These are phyloP conservation scores for Drosophila bifasciata DNA, from an alignment of 1,140 invertebrate species.

Conservation along the genomic window DNA sequence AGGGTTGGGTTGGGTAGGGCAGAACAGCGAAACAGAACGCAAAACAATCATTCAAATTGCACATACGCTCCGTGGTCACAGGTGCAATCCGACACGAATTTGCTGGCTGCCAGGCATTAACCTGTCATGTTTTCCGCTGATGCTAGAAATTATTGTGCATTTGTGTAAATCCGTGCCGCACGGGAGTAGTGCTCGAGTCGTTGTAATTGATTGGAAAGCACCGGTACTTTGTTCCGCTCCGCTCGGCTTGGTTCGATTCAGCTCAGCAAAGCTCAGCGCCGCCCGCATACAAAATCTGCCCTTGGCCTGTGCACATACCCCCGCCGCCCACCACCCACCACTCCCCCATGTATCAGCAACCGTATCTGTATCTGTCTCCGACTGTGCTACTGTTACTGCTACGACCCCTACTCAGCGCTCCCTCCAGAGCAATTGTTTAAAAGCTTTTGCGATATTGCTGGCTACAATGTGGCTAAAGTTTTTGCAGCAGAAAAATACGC, in stretches of 20 bases:
- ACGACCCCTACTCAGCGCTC: conserved; percentile 20
- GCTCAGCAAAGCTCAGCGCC: conserved; percentile 2
- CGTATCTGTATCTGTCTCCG: background rate
- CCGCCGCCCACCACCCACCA: too few relatives aligned
- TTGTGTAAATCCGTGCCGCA: conserved; percentile 74
- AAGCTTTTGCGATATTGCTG: conserved; percentile 70
- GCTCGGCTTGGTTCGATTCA: conserved; percentile 4
- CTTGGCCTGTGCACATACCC: conserved; percentile 25
- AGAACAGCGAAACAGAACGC: conserved; percentile 49
- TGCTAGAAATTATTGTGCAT: conserved; percentile 78
- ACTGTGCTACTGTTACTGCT: conserved; percentile 7
- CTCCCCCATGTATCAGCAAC: background rate
- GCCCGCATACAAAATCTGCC: conserved; percentile 2
- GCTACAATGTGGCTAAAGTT: conserved; percentile 68
- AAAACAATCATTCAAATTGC: conserved; percentile 82
- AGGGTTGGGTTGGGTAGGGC: conserved; percentile 1
- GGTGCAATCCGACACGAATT: conserved; percentile 33
- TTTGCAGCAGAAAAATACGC: conserved; percentile 72
- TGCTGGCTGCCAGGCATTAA: conserved; percentile 53
- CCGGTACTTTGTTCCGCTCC: conserved; percentile 14
- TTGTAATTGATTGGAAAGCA: conserved; percentile 77
- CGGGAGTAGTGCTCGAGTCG: conserved; percentile 50
- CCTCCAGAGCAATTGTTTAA: conserved; percentile 66
- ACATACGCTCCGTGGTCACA: conserved; percentile 69
- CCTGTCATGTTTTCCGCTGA: conserved; percentile 66